A percentile compares a stretch with the other conserved stretches of the same genome.
These are phyloP conservation scores for Archaeoteleia sp. DNA, from an alignment of 2,888 invertebrate species.

Conservation along the genomic window DNA sequence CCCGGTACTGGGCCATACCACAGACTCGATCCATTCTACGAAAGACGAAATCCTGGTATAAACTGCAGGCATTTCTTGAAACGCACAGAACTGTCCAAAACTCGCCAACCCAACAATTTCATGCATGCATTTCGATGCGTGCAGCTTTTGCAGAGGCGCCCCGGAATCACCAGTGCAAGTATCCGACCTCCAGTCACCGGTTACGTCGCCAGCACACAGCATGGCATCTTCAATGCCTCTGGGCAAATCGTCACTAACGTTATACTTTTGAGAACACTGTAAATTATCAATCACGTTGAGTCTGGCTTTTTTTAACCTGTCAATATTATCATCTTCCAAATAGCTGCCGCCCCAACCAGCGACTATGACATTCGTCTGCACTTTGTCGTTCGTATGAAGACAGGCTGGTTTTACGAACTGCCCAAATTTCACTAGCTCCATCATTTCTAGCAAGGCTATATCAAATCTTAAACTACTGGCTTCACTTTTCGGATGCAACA, in stretches of 20 bases:
- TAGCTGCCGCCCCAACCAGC: background rate
- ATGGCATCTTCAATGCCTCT: slow-evolving; percentile 14
- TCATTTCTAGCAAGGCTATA: slow-evolving; percentile 11
- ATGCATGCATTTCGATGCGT: background rate
- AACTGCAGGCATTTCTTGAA: slow-evolving; percentile 7
- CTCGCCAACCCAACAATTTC: slow-evolving; percentile 14
- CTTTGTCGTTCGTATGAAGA: background rate
- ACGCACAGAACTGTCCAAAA: slow-evolving; percentile 15
- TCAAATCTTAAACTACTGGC: background rate
- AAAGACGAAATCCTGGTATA: slow-evolving; percentile 8
- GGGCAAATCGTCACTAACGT: background rate
- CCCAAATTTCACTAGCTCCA: background rate
- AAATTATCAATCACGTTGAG: slow-evolving; percentile 9
- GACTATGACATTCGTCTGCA: background rate
- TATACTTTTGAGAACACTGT: slow-evolving; percentile 3
- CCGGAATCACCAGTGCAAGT: slow-evolving; percentile 20
- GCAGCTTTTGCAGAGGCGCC: slow-evolving; percentile 5
- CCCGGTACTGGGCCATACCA: too few relatives aligned
- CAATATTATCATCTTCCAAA: background rate
- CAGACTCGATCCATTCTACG: background rate
- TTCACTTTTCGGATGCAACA: slow-evolving; percentile 1
- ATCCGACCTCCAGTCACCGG: slow-evolving; percentile 13
- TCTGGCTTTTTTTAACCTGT: background rate
- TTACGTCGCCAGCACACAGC: slow-evolving; percentile 18
- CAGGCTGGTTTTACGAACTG: slow-evolving; percentile 6